A percentile compares a stretch with the other conserved stretches of the same genome.
Evolutionary conservation across 2,113 vertebrate genomes (phyloP).

Genomic region (Tachuris rubrigastra): DNA sequence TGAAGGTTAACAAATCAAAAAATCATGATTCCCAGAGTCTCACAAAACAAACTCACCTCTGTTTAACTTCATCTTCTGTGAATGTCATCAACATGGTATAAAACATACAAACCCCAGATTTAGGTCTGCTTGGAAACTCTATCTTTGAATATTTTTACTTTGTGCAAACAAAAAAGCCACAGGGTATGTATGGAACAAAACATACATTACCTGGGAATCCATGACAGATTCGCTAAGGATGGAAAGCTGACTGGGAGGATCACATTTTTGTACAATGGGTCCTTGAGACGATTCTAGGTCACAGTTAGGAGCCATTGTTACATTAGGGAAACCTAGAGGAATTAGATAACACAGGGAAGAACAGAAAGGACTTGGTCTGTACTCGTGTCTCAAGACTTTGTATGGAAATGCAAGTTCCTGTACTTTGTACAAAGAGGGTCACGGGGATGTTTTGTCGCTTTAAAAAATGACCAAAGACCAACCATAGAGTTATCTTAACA

Average conservation of each 20-base stretch:
- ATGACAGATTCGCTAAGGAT: constrained; percentile 78
- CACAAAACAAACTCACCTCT: neutral
- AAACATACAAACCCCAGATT: neutral
- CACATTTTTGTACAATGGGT: constrained; percentile 74
- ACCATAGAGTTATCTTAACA: neutral
- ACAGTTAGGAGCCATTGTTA: constrained; percentile 87
- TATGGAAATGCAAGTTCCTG: neutral
- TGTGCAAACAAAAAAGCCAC: neutral
- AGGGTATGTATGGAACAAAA: neutral
- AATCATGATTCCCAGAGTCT: neutral
- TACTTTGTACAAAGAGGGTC: neutral
- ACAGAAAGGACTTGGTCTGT: neutral
- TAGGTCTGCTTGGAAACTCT: neutral
- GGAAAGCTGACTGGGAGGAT: constrained; percentile 78
- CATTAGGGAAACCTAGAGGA: constrained; percentile 84
- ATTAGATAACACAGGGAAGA: constrained; percentile 26
- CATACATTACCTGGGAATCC: constrained; percentile 79
- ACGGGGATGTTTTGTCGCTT: neutral
- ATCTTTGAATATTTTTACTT: neutral
- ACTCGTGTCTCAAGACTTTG: neutral
- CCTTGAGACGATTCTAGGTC: constrained; percentile 71
- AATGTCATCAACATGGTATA: neutral
- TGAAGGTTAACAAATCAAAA: neutral
- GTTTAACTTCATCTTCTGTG: neutral
- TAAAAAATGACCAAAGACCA: neutral